These are phyloP conservation scores for Podocnemis expansa DNA, from an alignment of 2,113 vertebrate genomes.

Conservation along the genomic window DNA sequence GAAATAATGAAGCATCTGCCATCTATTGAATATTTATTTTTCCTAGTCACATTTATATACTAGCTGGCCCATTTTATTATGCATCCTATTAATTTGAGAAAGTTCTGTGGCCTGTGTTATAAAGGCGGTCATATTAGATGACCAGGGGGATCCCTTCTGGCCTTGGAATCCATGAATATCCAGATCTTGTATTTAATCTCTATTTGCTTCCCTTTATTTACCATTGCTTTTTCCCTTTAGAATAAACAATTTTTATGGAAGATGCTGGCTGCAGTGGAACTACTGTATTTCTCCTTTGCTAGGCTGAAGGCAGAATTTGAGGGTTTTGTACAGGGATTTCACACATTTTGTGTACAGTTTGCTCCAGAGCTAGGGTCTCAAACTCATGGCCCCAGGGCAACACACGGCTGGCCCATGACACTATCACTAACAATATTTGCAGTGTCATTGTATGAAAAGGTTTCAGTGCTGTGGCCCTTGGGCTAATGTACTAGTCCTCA, in stretches of 20 bases:
- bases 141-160: background rate
- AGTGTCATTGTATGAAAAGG: too few species aligned
- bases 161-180: background rate
- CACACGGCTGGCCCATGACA: too few species aligned
- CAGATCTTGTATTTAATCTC: background rate
- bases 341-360: background rate
- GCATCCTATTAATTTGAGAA: background rate
- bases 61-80: background rate
- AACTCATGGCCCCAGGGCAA: too few species aligned
- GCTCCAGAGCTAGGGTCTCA: too few species aligned
- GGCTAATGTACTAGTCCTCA: too few species aligned
- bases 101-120: background rate
- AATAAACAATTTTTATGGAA: background rate
- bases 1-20: slow-evolving; percentile 36
- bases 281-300: slow-evolving; percentile 5
- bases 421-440: too few species aligned
- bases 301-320: background rate
- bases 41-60: slow-evolving; percentile 39
- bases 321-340: background rate
- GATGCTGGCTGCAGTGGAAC: background rate
- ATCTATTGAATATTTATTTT: slow-evolving; percentile 59
- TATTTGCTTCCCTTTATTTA: background rate
- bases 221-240: background rate
- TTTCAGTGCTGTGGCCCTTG: too few species aligned
- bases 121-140: background rate